Percentiles rank a stretch among this genome's conserved stretches.
These are phyloP conservation scores for Chloromyia formosa DNA, from an alignment of 2,888 invertebrate genomes.

Conservation along the genomic window DNA sequence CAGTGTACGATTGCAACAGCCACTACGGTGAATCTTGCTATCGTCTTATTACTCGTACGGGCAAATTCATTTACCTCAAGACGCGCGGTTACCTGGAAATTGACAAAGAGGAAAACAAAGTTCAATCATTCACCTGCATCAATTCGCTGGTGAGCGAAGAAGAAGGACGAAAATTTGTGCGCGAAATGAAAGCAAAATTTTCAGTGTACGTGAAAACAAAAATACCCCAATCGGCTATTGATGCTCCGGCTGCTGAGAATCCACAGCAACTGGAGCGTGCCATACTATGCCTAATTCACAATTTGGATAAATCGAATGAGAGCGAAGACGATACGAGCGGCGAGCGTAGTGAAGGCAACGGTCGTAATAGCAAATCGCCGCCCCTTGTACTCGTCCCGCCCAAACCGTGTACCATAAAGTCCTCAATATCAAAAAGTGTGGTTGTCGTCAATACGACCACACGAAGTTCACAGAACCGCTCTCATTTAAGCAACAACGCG, in stretches of 20 bases:
- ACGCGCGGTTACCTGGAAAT: slow-evolving; percentile 87
- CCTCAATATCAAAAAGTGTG: slow-evolving; percentile 63
- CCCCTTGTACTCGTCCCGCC: slow-evolving; percentile 63
- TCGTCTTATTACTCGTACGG: slow-evolving; percentile 80
- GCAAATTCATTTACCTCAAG: slow-evolving; percentile 85
- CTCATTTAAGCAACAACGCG: slow-evolving; percentile 19
- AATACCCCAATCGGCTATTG: slow-evolving; percentile 61
- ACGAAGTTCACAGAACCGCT: slow-evolving; percentile 55
- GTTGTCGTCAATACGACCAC: slow-evolving; percentile 61
- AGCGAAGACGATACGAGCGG: slow-evolving; percentile 53
- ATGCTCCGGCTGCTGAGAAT: slow-evolving; percentile 72
- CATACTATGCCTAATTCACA: slow-evolving; percentile 74
- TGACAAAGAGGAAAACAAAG: slow-evolving; percentile 77
- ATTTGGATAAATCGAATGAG: slow-evolving; percentile 58
- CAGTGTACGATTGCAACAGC: slow-evolving; percentile 86
- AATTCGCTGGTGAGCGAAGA: slow-evolving; percentile 79
- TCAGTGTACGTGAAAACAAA: slow-evolving; percentile 73
- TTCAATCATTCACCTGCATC: slow-evolving; percentile 87
- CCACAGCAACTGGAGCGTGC: slow-evolving; percentile 76
- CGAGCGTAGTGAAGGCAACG: slow-evolving; percentile 25
- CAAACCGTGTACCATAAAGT: slow-evolving; percentile 60
- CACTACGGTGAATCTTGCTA: slow-evolving; percentile 89
- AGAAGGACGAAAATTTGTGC: slow-evolving; percentile 76
- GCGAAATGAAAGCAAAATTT: slow-evolving; percentile 82
- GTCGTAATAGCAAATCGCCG: slow-evolving; percentile 57